Evolutionary conservation across 2,113 vertebrate genomes (phyloP), one percentile per base, ranked within the genome.

Genomic region (Bubo scandiacus): DNA sequence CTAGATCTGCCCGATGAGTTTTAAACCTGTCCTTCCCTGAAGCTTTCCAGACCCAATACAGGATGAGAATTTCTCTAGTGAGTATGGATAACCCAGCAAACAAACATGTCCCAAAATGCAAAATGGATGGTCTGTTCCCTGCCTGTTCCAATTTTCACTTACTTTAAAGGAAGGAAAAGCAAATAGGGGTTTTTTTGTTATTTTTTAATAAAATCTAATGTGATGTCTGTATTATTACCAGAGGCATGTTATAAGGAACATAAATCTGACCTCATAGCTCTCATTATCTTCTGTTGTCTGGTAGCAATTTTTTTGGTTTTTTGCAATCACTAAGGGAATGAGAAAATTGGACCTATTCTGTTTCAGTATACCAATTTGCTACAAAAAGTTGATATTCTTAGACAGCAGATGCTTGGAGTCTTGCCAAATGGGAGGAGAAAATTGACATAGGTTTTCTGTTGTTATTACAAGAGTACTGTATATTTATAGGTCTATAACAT

Each of bases 361-460:
- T 38, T 83, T 78, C 63, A 83, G 21, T 52, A 32, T 30, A 88
- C 6, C 21, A 26, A 20, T 67, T 92, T 86, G 38, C 67, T 81
- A 27, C 38, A 81, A 78, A 83, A 92, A 43, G 45, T 54, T 58
- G 27, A 20, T 83, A 58, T 92, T 92, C 85, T 88, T 90, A 89
- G 59, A 62, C 38, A 92, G 42, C 63, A 74, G 63, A 92, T 92
- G 75, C 67, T 93, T 93, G 82, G 36, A 73, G 18, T 21, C 25
- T 81, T 61, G 66, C 81, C 94, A 92, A 81, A 88, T 71, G 42
- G 27, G n/a, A 95, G 75, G 88, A 90, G 55, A 93, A 97, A 96
- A 83, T 45, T 9, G 10, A 86, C 63, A 75, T 66, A n/a, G 43
- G 42, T 68, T 96, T 94, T 96, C 55, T 78, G 71, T 62, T 65